phyloP scores from a whole-genome alignment of 2,797 vertebrate species.

The Phoxinus dragarum region DNA sequence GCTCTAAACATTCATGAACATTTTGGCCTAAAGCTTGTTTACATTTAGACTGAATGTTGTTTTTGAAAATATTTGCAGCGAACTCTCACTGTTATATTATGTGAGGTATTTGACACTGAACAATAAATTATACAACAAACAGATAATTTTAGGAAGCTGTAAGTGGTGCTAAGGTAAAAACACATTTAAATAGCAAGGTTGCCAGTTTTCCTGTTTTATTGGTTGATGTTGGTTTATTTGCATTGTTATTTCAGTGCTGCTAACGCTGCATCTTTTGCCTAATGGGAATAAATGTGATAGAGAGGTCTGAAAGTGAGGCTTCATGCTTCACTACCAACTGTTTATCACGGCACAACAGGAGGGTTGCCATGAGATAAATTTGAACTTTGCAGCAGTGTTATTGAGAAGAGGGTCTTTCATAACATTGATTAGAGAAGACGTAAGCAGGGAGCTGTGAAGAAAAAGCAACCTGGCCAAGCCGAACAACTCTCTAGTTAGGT shows the following conservation, averaged over 20 bases:
- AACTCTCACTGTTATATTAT: neutral
- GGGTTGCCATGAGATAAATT: conserved; percentile 54
- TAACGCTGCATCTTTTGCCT: conserved; percentile 11
- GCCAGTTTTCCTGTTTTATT: neutral
- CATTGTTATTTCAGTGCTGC: neutral
- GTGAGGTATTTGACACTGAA: neutral
- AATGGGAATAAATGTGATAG: conserved; percentile 1
- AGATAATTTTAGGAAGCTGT: neutral
- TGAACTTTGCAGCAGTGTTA: conserved; percentile 42
- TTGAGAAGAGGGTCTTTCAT: conserved; percentile 30
- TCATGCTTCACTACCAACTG: conserved; percentile 45
- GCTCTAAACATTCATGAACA: neutral
- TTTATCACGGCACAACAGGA: conserved; percentile 55
- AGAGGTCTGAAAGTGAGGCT: conserved; percentile 21
- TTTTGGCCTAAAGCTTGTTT: conserved; percentile 5
- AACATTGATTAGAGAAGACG: conserved; percentile 39
- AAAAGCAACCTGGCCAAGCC: neutral
- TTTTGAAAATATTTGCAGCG: conserved; percentile 17
- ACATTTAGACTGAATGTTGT: conserved; percentile 6
- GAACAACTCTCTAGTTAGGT: neutral
- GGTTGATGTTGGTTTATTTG: neutral
- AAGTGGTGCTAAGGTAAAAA: neutral
- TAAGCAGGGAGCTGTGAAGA: conserved; percentile 38
- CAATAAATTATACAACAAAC: neutral
- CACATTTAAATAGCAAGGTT: neutral